phyloP scores from a whole-genome alignment of 2,113 vertebrate genomes.

The Athene cunicularia region DNA sequence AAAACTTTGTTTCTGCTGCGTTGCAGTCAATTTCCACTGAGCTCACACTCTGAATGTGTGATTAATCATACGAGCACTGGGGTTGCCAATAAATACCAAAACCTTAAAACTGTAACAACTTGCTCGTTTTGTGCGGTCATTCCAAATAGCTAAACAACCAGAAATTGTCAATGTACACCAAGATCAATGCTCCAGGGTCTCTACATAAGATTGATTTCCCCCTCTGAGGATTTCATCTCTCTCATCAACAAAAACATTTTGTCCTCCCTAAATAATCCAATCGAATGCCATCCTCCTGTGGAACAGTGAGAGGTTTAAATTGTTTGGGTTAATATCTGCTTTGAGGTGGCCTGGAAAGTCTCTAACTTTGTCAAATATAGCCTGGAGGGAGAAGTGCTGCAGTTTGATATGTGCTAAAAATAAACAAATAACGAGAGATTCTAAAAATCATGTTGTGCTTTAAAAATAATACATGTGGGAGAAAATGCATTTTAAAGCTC shows the following conservation, averaged over 20 bases:
- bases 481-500: background rate
- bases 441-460: slow-evolving; percentile 6
- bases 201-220: slow-evolving; percentile 85
- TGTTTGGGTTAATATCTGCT: slow-evolving; percentile 46
- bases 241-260: slow-evolving; percentile 89
- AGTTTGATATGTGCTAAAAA: slow-evolving; percentile 19
- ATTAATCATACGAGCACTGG: slow-evolving; percentile 87
- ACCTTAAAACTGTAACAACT: slow-evolving; percentile 80
- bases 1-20: slow-evolving; percentile 79
- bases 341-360: slow-evolving; percentile 17
- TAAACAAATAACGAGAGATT: background rate
- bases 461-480: slow-evolving; percentile 2
- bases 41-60: slow-evolving; percentile 81
- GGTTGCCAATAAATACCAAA: slow-evolving; percentile 86
- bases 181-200: slow-evolving; percentile 84
- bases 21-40: slow-evolving; percentile 81
- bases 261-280: slow-evolving; percentile 87
- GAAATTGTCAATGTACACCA: slow-evolving; percentile 81
- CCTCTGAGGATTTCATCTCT: slow-evolving; percentile 85
- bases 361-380: slow-evolving; percentile 29
- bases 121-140: slow-evolving; percentile 83
- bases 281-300: slow-evolving; percentile 73
- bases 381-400: background rate
- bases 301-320: slow-evolving; percentile 40
- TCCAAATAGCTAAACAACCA: slow-evolving; percentile 83